These are phyloP conservation scores for Tenthredo notha DNA, from an alignment of 2,888 invertebrate species.

Conservation along the genomic window DNA sequence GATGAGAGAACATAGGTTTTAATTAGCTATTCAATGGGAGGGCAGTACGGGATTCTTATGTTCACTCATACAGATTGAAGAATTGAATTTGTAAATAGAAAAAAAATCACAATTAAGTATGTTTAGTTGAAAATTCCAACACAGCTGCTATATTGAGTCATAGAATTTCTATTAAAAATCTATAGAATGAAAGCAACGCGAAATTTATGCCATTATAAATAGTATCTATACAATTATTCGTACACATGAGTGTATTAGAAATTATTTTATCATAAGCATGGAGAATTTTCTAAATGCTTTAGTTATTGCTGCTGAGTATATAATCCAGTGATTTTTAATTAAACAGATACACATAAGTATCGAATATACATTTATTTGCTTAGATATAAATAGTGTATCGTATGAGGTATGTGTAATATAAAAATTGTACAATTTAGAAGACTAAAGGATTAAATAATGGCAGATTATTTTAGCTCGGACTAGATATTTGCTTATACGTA, in stretches of 20 bases:
- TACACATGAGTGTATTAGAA: not conserved
- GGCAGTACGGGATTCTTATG: not conserved
- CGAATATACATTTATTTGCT: not conserved
- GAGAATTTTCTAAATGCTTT: not conserved
- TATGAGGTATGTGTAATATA: not conserved
- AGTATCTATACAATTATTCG: not conserved
- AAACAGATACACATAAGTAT: not conserved
- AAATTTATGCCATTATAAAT: not conserved
- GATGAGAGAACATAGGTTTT: not conserved
- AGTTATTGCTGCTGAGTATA: not conserved
- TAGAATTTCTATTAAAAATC: not conserved
- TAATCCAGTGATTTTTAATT: not conserved
- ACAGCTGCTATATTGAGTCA: not conserved
- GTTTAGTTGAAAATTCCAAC: not conserved
- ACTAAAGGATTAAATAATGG: not conserved
- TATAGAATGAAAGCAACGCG: not conserved
- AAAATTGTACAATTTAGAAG: not conserved
- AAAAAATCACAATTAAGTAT: not conserved
- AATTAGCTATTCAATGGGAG: not conserved
- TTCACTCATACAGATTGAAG: not conserved
- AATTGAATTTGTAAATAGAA: conserved; percentile 28
- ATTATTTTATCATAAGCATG: not conserved
- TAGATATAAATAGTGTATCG: not conserved
- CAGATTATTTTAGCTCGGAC: not conserved
- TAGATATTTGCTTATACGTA: not conserved